Evolutionary conservation across 2,113 vertebrate genomes (phyloP).

Genomic region (Tonatia bakeri): DNA sequence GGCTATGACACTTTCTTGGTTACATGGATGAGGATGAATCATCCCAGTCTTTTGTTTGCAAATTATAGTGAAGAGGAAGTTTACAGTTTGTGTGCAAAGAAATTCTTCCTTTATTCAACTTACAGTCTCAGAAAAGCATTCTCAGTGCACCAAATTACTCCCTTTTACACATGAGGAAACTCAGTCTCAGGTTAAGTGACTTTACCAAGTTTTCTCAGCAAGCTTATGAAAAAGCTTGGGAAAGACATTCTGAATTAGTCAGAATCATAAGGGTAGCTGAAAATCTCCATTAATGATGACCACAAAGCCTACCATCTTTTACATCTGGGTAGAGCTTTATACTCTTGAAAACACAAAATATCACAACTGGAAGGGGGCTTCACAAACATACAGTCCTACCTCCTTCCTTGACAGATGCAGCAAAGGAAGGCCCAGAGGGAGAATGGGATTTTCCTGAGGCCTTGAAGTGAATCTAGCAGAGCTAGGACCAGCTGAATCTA

Average conservation of each 20-base stretch:
- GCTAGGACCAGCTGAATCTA: neutral
- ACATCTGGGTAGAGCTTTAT: neutral
- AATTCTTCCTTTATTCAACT: neutral
- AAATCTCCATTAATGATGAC: neutral
- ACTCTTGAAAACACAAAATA: neutral
- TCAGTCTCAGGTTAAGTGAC: neutral
- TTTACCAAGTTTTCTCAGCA: neutral
- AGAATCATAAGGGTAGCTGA: neutral
- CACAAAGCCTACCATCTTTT: neutral
- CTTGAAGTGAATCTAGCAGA: neutral
- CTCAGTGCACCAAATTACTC: neutral
- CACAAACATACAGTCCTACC: neutral
- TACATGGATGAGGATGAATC: neutral
- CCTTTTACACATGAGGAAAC: neutral
- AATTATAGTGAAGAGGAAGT: neutral
- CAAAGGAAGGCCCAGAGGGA: neutral
- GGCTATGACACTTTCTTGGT: neutral
- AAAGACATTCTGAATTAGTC: neutral
- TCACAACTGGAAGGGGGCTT: neutral
- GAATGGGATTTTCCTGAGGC: neutral
- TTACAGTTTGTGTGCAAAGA: conserved; percentile 20
- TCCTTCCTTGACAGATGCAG: neutral
- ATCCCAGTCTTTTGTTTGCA: neutral
- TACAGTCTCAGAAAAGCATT: neutral
- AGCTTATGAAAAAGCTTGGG: neutral